Evolutionary conservation across 2,888 invertebrate genomes (phyloP).

Genomic region (Flexamia atlantica): DNA sequence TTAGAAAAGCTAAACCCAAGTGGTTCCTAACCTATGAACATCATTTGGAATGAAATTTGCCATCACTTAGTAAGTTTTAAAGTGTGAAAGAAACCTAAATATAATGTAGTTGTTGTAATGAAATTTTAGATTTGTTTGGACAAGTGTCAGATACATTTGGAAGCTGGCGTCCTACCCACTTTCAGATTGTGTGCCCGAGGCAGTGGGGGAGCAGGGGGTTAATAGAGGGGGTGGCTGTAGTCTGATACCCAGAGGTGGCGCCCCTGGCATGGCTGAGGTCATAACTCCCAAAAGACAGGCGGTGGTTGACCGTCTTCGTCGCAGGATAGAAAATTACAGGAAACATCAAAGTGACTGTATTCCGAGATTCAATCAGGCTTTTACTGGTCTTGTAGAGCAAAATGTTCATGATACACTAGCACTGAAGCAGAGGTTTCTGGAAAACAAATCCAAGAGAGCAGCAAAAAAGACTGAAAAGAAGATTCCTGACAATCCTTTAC

Average conservation of each 20-base stretch:
- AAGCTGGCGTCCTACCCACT: constrained; percentile 75
- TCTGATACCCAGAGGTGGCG: constrained; percentile 80
- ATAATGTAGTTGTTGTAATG: constrained; percentile 25
- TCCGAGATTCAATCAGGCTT: constrained; percentile 92
- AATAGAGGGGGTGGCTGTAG: constrained; percentile 86
- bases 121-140: constrained; percentile 7
- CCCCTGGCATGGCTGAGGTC: constrained; percentile 79
- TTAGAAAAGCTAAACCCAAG: constrained; percentile 48
- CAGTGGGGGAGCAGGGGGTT: constrained; percentile 81
- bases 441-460: constrained; percentile 92
- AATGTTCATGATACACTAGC: constrained; percentile 93
- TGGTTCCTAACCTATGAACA: constrained; percentile 45
- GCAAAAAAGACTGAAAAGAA: constrained; percentile 87
- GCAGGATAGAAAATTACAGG: constrained; percentile 93
- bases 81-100: not conserved
- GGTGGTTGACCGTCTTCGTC: constrained; percentile 89
- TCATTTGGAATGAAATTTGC: not conserved
- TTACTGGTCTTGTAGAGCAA: constrained; percentile 92
- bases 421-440: constrained; percentile 92
- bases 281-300: constrained; percentile 90
- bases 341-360: constrained; percentile 91
- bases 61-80: not conserved
- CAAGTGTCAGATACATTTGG: constrained; percentile 38
- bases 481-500: constrained; percentile 76
- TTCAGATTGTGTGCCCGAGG: constrained; percentile 77